Evolutionary conservation across 2,797 vertebrate genomes (phyloP).

Genomic region (Gobionotothen gibberifrons): DNA sequence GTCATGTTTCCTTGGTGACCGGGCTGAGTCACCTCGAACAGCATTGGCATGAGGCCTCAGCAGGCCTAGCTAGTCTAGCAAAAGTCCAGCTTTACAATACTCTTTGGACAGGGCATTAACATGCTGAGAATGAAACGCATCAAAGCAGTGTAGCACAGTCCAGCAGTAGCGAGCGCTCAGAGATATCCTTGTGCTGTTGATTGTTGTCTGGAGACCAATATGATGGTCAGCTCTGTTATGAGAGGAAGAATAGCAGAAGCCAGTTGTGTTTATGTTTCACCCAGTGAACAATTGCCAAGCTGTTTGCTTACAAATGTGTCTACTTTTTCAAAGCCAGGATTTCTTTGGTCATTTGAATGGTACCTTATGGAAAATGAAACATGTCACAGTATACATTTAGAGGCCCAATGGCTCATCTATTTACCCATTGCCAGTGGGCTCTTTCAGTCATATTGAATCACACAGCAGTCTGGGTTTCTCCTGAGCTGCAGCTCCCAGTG

Average conservation of each 20-base stretch:
- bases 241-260: constrained; percentile 16
- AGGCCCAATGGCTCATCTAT: constrained; percentile 41
- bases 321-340: constrained; percentile 28
- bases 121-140: constrained; percentile 82
- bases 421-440: constrained; percentile 34
- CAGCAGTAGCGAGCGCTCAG: constrained; percentile 81
- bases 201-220: constrained; percentile 56
- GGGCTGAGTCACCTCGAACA: constrained; percentile 84
- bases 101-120: constrained; percentile 81
- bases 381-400: constrained; percentile 35
- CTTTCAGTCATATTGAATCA: constrained; percentile 44
- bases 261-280: constrained; percentile 57
- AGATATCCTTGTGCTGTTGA: constrained; percentile 80
- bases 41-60: constrained; percentile 44
- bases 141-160: constrained; percentile 80
- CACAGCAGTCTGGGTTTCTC: constrained; percentile 38
- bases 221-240: constrained; percentile 14
- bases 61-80: constrained; percentile 24
- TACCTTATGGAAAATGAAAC: constrained; percentile 39
- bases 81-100: constrained; percentile 76
- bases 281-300: constrained; percentile 46
- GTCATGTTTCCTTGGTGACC: constrained; percentile 74
- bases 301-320: constrained; percentile 34
- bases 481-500: constrained; percentile 31
- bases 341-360: constrained; percentile 54